Conservation (phyloP, 2,797 vertebrate genomes). For the Periophthalmus magnuspinnatus region DNA sequence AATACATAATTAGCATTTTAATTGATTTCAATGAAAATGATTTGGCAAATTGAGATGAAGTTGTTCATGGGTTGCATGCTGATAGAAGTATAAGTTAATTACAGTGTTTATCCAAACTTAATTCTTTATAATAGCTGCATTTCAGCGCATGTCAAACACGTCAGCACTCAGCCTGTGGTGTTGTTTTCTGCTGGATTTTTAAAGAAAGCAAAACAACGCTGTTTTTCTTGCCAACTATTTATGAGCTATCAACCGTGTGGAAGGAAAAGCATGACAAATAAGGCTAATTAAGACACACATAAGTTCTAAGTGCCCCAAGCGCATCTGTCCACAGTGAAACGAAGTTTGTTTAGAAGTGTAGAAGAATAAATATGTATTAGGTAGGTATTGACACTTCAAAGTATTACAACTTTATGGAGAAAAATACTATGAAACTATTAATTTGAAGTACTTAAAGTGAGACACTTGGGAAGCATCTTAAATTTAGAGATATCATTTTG, state of each 20-base stretch:
- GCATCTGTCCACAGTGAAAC: not conserved
- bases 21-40: slow-evolving; percentile 13
- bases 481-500: too few species aligned
- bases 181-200: slow-evolving; percentile 1
- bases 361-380: not conserved
- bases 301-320: slow-evolving; percentile 1
- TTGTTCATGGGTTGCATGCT: slow-evolving; percentile 15
- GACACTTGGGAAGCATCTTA: too few species aligned
- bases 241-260: slow-evolving; percentile 6
- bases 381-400: slow-evolving; percentile 3
- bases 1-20: slow-evolving; percentile 11
- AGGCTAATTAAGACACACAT: slow-evolving; percentile 2
- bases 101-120: slow-evolving; percentile 18
- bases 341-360: not conserved
- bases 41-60: slow-evolving; percentile 13
- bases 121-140: slow-evolving; percentile 20
- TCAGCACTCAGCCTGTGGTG: slow-evolving; percentile 14
- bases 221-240: not conserved
- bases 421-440: not conserved
- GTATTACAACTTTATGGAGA: not conserved
- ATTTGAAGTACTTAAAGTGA: not conserved
- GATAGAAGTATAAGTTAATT: slow-evolving; percentile 26
- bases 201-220: slow-evolving; percentile 8
- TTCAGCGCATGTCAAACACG: slow-evolving; percentile 23
- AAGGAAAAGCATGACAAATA: slow-evolving; percentile 3